Conservation (phyloP, 2,113 vertebrate species). For the Pelecanoides urinatrix region DNA sequence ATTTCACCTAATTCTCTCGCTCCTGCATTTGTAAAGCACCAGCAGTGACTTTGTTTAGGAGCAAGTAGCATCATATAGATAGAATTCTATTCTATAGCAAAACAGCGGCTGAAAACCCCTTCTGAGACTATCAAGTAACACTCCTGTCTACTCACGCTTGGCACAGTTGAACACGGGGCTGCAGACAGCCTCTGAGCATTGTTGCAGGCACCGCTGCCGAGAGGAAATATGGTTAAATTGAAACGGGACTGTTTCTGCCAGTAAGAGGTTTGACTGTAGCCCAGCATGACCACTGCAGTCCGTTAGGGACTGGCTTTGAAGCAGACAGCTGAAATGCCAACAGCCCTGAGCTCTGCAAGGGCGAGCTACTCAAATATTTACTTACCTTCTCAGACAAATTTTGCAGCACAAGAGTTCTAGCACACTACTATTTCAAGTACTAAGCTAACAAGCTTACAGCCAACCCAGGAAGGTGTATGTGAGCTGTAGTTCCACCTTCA, state of each 20-base stretch:
- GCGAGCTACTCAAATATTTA: not conserved
- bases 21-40: not conserved
- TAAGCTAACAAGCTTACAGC: not conserved
- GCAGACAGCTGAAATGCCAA: not conserved
- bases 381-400: not conserved
- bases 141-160: not conserved
- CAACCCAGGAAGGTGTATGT: not conserved
- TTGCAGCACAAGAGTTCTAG: not conserved
- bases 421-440: not conserved
- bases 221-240: fast-evolving
- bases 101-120: not conserved
- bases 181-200: not conserved
- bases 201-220: fast-evolving
- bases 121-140: fast-evolving
- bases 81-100: not conserved
- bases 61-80: not conserved
- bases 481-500: not conserved
- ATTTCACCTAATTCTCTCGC: not conserved
- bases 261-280: not conserved
- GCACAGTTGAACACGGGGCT: not conserved
- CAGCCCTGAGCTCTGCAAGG: not conserved
- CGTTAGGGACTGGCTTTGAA: not conserved
- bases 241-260: not conserved
- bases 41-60: not conserved
- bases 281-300: not conserved